Percentiles rank a stretch among this genome's conserved stretches.
phyloP scores from a whole-genome alignment of 2,797 vertebrate species.

The Crotalus adamanteus region DNA sequence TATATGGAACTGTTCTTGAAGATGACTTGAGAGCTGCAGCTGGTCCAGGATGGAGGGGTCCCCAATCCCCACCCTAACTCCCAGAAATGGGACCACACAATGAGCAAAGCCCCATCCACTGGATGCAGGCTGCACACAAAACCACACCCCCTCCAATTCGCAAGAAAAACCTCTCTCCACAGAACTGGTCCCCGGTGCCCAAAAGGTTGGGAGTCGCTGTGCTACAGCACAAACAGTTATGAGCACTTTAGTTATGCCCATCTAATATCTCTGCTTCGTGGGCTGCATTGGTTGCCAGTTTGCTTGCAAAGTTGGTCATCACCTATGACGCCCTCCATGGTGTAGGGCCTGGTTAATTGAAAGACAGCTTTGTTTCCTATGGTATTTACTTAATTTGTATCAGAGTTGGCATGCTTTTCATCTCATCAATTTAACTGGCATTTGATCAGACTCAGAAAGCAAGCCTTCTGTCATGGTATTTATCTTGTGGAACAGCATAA shows the following conservation, averaged over 20 bases:
- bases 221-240: neutral
- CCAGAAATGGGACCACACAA: neutral
- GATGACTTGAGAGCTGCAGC: too few species aligned
- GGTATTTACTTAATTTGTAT: neutral
- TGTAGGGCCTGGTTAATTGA: neutral
- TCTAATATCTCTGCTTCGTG: neutral
- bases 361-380: neutral
- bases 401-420: neutral
- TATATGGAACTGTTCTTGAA: too few species aligned
- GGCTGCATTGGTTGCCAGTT: neutral
- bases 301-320: neutral
- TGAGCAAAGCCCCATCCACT: neutral
- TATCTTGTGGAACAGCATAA: neutral
- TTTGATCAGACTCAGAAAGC: neutral
- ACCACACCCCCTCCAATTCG: rapidly evolving
- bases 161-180: neutral
- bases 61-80: too few species aligned
- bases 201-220: neutral
- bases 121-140: neutral
- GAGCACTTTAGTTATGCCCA: neutral
- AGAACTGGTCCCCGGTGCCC: neutral
- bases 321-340: neutral
- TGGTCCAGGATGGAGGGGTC: too few species aligned
- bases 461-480: neutral
- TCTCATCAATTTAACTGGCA: neutral